Evolutionary conservation across 1,140 invertebrate species (phyloP).

Genomic region (Leptonema lineaticorne): DNA sequence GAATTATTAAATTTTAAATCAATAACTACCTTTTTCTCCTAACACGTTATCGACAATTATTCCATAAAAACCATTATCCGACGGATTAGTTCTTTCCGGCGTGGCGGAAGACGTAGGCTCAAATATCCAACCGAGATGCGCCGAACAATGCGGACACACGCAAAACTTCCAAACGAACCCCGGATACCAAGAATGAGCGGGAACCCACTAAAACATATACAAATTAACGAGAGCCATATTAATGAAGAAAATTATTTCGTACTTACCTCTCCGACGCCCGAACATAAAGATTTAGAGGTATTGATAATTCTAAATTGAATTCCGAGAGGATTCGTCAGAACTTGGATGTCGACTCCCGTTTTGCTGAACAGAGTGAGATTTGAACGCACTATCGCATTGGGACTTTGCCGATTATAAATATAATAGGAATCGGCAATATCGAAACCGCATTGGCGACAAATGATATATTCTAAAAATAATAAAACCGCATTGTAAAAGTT

Average conservation of each 20-base stretch:
- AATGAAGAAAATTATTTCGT: background rate
- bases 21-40: slow-evolving; percentile 55
- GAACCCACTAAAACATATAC: slow-evolving; percentile 47
- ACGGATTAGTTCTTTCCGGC: slow-evolving; percentile 36
- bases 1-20: background rate
- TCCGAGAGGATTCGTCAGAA: slow-evolving; percentile 55
- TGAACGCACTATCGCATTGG: slow-evolving; percentile 48
- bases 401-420: slow-evolving; percentile 53
- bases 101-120: slow-evolving; percentile 42
- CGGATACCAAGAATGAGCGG: slow-evolving; percentile 55
- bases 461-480: slow-evolving; percentile 50
- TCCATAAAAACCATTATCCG: slow-evolving; percentile 49
- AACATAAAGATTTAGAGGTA: slow-evolving; percentile 53
- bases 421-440: slow-evolving; percentile 56
- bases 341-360: slow-evolving; percentile 54
- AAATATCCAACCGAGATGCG: slow-evolving; percentile 56
- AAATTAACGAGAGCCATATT: too few relatives aligned
- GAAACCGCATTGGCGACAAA: slow-evolving; percentile 57
- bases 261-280: slow-evolving; percentile 51
- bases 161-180: slow-evolving; percentile 54
- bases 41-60: slow-evolving; percentile 52
- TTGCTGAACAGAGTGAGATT: slow-evolving; percentile 56
- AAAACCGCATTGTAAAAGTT: background rate
- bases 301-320: slow-evolving; percentile 55
- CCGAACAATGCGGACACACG: slow-evolving; percentile 52